These are phyloP conservation scores for Lacanobia wlatinum DNA, from an alignment of 2,888 invertebrate genomes.

Conservation along the genomic window DNA sequence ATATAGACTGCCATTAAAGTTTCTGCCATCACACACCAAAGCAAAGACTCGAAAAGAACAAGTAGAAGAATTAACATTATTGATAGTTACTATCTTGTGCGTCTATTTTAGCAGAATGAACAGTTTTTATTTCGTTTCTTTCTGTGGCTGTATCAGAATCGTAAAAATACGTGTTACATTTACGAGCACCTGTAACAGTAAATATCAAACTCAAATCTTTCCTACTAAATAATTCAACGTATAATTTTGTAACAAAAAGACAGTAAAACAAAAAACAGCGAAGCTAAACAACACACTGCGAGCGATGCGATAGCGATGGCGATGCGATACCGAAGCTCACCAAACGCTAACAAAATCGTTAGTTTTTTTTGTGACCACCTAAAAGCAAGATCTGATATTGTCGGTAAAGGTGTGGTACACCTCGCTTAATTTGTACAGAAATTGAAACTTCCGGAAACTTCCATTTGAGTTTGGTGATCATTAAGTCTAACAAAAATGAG, in stretches of 20 bases:
- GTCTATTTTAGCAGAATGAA: no score
- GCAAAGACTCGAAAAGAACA: no score
- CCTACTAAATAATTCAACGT: constrained; percentile 35
- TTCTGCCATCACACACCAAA: no score
- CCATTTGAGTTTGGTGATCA: no score
- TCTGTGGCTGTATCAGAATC: not conserved
- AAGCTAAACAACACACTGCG: constrained; percentile 28
- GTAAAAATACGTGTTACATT: not conserved
- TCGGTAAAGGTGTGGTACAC: constrained; percentile 55
- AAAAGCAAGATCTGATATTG: constrained; percentile 66
- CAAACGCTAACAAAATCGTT: constrained; percentile 71
- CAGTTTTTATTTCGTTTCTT: not conserved
- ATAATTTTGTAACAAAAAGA: constrained; percentile 44
- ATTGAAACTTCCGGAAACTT: not conserved
- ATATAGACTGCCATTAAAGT: no score
- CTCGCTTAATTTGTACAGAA: not conserved
- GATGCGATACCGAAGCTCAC: constrained; percentile 53
- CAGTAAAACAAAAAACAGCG: constrained; percentile 41
- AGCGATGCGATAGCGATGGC: constrained; percentile 42
- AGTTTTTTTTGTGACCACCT: constrained; percentile 68
- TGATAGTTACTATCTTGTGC: no score
- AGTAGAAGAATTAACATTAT: no score
- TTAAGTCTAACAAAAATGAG: no score
- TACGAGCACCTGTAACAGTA: constrained; percentile 15
- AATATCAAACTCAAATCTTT: constrained; percentile 28